Conservation (phyloP, 2,888 invertebrate species). For the Agrochola lychnidis region DNA sequence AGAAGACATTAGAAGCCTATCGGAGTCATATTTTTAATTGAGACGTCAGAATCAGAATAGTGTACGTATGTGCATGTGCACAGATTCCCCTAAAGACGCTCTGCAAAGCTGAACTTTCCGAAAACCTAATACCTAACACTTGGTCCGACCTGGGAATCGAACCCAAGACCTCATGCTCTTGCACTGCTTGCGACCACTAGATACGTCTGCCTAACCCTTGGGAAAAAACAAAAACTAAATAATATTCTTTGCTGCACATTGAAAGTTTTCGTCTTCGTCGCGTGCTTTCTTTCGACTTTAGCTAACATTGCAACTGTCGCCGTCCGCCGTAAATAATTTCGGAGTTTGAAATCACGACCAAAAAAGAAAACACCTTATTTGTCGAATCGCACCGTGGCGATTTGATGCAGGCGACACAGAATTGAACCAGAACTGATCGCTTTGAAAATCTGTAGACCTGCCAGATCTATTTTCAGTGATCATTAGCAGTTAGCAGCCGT, state of each 20-base stretch:
- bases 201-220: background rate
- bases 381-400: slow-evolving; percentile 40
- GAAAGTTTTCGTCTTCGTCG: slow-evolving; percentile 17
- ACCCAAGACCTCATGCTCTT: background rate
- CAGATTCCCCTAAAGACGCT: background rate
- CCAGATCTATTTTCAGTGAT: slow-evolving; percentile 6
- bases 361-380: slow-evolving; percentile 45
- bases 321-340: slow-evolving; percentile 51
- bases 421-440: slow-evolving; percentile 36
- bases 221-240: background rate
- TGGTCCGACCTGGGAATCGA: background rate
- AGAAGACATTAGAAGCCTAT: background rate
- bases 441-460: slow-evolving; percentile 31
- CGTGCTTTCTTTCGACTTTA: slow-evolving; percentile 32
- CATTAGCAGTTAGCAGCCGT: background rate
- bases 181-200: background rate
- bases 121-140: background rate
- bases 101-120: background rate
- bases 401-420: slow-evolving; percentile 30
- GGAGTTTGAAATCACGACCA: slow-evolving; percentile 26
- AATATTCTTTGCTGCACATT: slow-evolving; percentile 15
- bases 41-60: background rate
- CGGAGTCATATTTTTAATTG: background rate
- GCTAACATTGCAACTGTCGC: slow-evolving; percentile 36
- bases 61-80: too few relatives aligned